These are phyloP conservation scores for Tringa solitaria DNA, from an alignment of 2,113 vertebrate species.

Conservation along the genomic window DNA sequence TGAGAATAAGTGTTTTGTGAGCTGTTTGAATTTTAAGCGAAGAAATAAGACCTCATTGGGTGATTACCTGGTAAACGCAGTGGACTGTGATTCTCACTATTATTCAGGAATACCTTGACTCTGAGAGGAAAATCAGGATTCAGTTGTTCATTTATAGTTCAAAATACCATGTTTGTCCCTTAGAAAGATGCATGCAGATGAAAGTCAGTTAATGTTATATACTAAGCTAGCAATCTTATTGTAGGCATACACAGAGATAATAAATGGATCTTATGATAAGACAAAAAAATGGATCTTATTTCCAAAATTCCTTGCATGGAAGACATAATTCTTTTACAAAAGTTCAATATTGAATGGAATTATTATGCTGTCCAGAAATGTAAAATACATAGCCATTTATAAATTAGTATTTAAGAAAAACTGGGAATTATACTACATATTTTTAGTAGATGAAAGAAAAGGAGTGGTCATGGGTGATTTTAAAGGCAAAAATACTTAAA, in stretches of 20 bases:
- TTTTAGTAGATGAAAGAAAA: background rate
- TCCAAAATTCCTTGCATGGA: background rate
- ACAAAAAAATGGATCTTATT: background rate
- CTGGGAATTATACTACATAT: background rate
- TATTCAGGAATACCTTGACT: background rate
- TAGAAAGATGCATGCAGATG: background rate
- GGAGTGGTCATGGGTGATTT: background rate
- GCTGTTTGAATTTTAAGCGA: background rate
- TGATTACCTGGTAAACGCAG: background rate
- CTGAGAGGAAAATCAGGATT: background rate
- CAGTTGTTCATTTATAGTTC: background rate
- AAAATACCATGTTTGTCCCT: background rate
- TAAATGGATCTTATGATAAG: background rate
- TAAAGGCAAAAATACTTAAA: background rate
- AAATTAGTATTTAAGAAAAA: background rate
- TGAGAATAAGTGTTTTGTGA: background rate
- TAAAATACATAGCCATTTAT: background rate
- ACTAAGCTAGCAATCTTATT: background rate
- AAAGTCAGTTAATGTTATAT: background rate
- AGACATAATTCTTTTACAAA: background rate
- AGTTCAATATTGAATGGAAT: background rate
- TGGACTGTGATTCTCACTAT: background rate
- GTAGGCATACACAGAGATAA: background rate
- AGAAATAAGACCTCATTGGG: background rate
- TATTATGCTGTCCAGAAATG: background rate